Base-by-base conservation (phyloP, 1,140 invertebrate species). In the Aphidius gifuensis region DNA sequence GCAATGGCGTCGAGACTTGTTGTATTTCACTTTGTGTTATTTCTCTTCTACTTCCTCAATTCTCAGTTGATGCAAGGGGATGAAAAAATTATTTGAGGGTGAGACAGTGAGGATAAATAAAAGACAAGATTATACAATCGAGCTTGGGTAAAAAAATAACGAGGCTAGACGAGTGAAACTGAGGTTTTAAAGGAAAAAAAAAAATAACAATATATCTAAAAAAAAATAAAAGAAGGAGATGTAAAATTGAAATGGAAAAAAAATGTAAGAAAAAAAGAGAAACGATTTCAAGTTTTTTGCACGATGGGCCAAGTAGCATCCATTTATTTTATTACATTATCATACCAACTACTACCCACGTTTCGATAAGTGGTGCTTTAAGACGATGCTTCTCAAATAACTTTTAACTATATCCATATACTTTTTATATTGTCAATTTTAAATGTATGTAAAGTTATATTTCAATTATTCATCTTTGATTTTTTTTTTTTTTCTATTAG, bases 311-410 rank as follows among this genome's bases (percentile, higher is more conserved):
- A 71, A 71, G 68, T 67, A 73, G 71, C 71, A 71, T 80, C 76
- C 78, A 81, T 79, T 81, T 80, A 80, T 80, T 81, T 81, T 81
- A 81, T 81, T 81, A 81, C 80, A 81, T 81, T 81, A 81, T 81
- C 80, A 81, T 81, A 80, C 77, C 77, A 76, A 80, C 72, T 74
- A 78, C 71, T 62, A 70, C 74, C 71, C 16, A 16, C 16, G 16
- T 16, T 16, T 77, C 75, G 75, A 79, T 79, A 79, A 80, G 76
- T 78, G 75, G 77, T 55, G 71, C 71, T 80, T 79, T 77, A 76
- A 79, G 78, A 65, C 74, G 65, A 67, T 60, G 76, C 70, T 78
- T 76, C 77, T 77, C 78, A 78, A 79, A 74, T 72, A 68, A 61
- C 60, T 56, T 46, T 39, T 32, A 49, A 46, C 40, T 32, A 61